Conservation (phyloP, 1,140 invertebrate genomes). For the Acarapis woodi region DNA sequence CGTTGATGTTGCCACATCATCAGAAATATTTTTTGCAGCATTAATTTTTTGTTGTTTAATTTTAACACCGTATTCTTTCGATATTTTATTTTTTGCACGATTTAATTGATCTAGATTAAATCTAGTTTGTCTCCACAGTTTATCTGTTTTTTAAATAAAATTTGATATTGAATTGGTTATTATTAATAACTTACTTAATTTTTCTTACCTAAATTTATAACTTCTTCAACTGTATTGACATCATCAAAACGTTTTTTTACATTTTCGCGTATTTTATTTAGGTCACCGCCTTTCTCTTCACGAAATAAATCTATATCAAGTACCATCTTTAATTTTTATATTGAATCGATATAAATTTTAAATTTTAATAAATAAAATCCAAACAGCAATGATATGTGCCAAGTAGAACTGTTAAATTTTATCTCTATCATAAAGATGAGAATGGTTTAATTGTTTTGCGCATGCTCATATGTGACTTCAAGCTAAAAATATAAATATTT, state of each 20-base stretch:
- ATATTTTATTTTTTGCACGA: conserved; percentile 71
- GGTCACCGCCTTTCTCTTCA: conserved; percentile 72
- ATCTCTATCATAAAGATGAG: too few relatives aligned
- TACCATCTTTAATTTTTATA: conserved; percentile 39
- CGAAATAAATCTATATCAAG: conserved; percentile 92
- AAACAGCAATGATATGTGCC: too few relatives aligned
- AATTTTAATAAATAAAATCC: too few relatives aligned
- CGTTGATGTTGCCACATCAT: background rate
- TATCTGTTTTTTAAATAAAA: conserved; percentile 3
- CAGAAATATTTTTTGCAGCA: background rate
- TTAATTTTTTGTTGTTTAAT: conserved; percentile 34
- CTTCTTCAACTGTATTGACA: conserved; percentile 58
- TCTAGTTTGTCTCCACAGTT: conserved; percentile 6
- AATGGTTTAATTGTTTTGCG: too few relatives aligned
- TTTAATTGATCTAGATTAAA: conserved; percentile 11
- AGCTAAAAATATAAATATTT: too few relatives aligned
- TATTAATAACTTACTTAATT: too few relatives aligned
- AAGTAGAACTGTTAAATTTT: too few relatives aligned
- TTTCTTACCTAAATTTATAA: conserved; percentile 18
- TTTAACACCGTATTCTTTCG: conserved; percentile 85
- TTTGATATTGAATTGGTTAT: background rate
- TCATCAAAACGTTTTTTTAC: conserved; percentile 81
- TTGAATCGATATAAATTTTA: too few relatives aligned
- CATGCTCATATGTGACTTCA: too few relatives aligned
- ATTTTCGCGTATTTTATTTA: conserved; percentile 62